A percentile compares a stretch with the other conserved stretches of the same genome.
These are phyloP conservation scores for Gadus chalcogrammus DNA, from an alignment of 2,113 vertebrate genomes.

Conservation along the genomic window DNA sequence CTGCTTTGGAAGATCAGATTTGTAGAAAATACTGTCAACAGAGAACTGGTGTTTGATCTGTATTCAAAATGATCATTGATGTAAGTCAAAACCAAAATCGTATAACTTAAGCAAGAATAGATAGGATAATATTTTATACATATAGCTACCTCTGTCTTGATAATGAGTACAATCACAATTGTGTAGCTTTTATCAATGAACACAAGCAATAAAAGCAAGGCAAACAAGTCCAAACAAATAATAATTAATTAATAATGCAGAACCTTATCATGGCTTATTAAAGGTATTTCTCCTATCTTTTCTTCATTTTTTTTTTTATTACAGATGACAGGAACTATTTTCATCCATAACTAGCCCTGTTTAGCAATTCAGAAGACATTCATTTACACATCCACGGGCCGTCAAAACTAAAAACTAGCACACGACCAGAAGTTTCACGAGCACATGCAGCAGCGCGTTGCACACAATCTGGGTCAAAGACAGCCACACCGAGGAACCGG, in stretches of 20 bases:
- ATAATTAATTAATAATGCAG: conserved; percentile 32
- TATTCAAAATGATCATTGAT: conserved; percentile 34
- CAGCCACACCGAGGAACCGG: conserved; percentile 58
- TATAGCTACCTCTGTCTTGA: conserved; percentile 40
- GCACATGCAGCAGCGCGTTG: conserved; percentile 76
- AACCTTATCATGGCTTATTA: not conserved
- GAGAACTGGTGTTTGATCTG: conserved; percentile 25
- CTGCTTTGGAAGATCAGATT: conserved; percentile 68
- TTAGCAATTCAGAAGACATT: conserved; percentile 62
- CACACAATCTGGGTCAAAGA: conserved; percentile 69
- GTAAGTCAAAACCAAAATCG: conserved; percentile 17
- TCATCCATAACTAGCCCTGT: conserved; percentile 56
- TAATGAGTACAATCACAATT: conserved; percentile 43
- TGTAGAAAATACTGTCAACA: conserved; percentile 56
- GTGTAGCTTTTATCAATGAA: conserved; percentile 32
- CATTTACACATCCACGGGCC: conserved; percentile 71
- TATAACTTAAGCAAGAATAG: conserved; percentile 13
- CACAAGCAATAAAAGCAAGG: conserved; percentile 51
- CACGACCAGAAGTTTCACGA: conserved; percentile 72
- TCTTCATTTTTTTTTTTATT: conserved; percentile 2
- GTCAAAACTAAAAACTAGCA: conserved; percentile 67
- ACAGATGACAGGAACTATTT: conserved; percentile 43
- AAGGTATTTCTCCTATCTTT: not conserved
- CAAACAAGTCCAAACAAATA: conserved; percentile 34
- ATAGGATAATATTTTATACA: conserved; percentile 33